phyloP scores from a whole-genome alignment of 64 coral and sea anemone species.

The Pocillopora verrucosa region DNA sequence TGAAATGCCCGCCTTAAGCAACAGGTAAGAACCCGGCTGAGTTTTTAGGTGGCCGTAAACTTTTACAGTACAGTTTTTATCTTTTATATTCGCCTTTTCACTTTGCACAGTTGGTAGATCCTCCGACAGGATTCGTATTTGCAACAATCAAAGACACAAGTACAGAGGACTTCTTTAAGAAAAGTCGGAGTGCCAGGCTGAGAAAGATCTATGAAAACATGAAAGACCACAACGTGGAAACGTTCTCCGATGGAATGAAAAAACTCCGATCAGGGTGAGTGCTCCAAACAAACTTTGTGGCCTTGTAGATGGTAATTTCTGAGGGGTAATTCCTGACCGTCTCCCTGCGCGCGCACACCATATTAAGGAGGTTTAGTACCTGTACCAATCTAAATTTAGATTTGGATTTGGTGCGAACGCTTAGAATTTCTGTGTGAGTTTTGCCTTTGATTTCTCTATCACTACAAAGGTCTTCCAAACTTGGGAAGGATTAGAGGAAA shows the following conservation, averaged over 20 bases:
- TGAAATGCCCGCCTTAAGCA: neutral
- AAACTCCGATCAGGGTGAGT: slow-evolving; percentile 69
- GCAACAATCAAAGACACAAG: slow-evolving; percentile 86
- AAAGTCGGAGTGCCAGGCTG: slow-evolving; percentile 44
- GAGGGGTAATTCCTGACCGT: too few relatives aligned
- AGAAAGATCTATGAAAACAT: slow-evolving; percentile 79
- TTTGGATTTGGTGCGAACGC: too few relatives aligned
- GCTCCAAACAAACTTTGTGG: neutral
- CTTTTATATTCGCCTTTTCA: neutral
- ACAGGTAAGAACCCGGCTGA: neutral
- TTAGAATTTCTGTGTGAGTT: too few relatives aligned
- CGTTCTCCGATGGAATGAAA: slow-evolving; percentile 61
- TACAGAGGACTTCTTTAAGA: slow-evolving; percentile 79
- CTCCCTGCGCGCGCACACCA: too few relatives aligned
- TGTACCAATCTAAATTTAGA: too few relatives aligned
- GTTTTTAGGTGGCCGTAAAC: neutral
- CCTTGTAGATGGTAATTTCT: too few relatives aligned
- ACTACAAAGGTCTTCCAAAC: too few relatives aligned
- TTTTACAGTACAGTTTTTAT: neutral
- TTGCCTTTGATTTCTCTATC: too few relatives aligned
- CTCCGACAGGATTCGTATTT: slow-evolving; percentile 76
- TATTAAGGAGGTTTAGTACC: too few relatives aligned
- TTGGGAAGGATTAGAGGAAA: too few relatives aligned
- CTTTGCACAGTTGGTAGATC: slow-evolving; percentile 49
- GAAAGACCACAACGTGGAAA: slow-evolving; percentile 58